Evolutionary conservation across 2,113 vertebrate genomes (phyloP).

Genomic region (Psilopogon haemacephalus): DNA sequence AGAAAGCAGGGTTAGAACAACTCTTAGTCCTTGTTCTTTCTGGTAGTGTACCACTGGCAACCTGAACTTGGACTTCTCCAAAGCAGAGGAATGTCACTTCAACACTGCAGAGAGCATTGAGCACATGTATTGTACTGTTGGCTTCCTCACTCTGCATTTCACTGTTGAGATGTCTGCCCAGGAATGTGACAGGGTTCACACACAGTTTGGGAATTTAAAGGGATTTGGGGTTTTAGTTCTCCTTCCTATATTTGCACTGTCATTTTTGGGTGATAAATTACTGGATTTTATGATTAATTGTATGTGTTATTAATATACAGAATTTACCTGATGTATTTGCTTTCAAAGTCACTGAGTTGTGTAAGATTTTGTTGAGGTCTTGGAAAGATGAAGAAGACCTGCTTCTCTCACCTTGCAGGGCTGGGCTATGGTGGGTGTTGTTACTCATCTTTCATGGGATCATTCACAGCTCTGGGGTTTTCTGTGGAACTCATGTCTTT

Average conservation of each 20-base stretch:
- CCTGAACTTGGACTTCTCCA: neutral
- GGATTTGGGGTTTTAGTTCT: neutral
- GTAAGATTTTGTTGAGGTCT: neutral
- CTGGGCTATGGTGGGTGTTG: neutral
- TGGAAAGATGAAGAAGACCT: neutral
- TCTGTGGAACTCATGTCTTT: neutral
- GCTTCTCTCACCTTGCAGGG: neutral
- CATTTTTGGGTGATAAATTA: neutral
- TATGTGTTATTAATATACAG: neutral
- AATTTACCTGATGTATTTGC: neutral
- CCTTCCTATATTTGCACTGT: neutral
- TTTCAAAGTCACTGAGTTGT: neutral
- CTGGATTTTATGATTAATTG: neutral
- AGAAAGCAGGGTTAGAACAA: neutral
- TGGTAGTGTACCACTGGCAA: neutral
- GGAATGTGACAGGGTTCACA: neutral
- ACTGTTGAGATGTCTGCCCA: neutral
- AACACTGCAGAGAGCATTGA: accelerated
- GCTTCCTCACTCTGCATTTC: neutral
- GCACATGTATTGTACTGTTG: accelerated
- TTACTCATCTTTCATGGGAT: neutral
- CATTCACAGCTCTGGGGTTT: neutral
- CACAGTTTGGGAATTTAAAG: neutral
- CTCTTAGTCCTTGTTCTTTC: neutral
- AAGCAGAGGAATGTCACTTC: neutral